phyloP scores from a whole-genome alignment of 37 sponge, comb jelly and placozoan species.

The Chondrilla cf. caribensis region DNA sequence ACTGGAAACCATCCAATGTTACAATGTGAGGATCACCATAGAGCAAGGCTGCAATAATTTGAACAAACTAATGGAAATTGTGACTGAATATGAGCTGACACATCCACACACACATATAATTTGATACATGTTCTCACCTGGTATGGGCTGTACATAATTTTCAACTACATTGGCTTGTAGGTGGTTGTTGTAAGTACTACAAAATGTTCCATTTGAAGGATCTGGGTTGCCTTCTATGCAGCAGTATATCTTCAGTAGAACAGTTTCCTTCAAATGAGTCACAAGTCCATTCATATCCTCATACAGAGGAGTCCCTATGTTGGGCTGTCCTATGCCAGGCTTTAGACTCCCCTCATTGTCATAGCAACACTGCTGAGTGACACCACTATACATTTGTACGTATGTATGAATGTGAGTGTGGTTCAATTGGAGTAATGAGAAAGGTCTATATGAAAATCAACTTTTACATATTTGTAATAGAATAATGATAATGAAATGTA shows the following conservation, averaged over 20 bases:
- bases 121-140: constrained; percentile 39
- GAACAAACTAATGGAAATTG: not conserved
- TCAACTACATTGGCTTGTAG: constrained; percentile 1
- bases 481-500: too few species aligned
- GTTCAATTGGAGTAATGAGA: not conserved
- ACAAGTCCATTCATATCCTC: not conserved
- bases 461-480: too few species aligned
- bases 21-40: constrained; percentile 75
- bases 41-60: constrained; percentile 49
- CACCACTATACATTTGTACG: not conserved
- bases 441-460: not conserved
- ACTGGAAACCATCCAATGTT: constrained; percentile 53
- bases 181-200: not conserved
- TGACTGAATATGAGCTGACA: not conserved
- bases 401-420: not conserved
- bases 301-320: not conserved
- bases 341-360: constrained; percentile 9
- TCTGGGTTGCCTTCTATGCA: constrained; percentile 3
- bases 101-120: not conserved
- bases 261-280: constrained; percentile 7
- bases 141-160: constrained; percentile 2
- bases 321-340: not conserved
- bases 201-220: not conserved
- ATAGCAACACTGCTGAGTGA: constrained; percentile 42
- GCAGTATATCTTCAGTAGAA: constrained; percentile 21